Evolutionary conservation across 2,113 vertebrate genomes (phyloP).

Genomic region (Paramormyrops kingsleyae): DNA sequence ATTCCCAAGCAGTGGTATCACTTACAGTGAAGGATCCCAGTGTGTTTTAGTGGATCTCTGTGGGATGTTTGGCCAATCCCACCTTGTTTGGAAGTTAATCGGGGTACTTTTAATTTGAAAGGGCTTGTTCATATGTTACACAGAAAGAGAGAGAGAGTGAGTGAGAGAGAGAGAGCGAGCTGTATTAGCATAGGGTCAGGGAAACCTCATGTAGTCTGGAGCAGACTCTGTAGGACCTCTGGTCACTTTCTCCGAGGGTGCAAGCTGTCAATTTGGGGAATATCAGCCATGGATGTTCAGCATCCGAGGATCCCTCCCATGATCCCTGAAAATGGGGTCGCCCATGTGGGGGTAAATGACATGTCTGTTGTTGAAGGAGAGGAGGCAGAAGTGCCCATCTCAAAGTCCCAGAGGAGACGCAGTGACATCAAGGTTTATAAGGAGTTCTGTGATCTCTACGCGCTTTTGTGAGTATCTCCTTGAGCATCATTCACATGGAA

Average conservation of each 20-base stretch:
- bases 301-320: slow-evolving; percentile 47
- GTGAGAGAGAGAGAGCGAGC: slow-evolving; percentile 1
- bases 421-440: slow-evolving; percentile 95
- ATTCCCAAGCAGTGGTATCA: background rate
- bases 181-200: slow-evolving; percentile 24
- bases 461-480: slow-evolving; percentile 80
- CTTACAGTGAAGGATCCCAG: background rate
- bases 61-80: slow-evolving; percentile 43
- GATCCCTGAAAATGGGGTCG: slow-evolving; percentile 77
- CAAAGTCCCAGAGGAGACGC: slow-evolving; percentile 79
- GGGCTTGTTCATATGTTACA: slow-evolving; percentile 18
- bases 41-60: background rate
- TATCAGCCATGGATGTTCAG: slow-evolving; percentile 60
- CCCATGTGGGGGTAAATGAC: slow-evolving; percentile 41
- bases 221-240: background rate
- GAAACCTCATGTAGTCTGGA: slow-evolving; percentile 23
- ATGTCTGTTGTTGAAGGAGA: slow-evolving; percentile 45
- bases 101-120: slow-evolving; percentile 64
- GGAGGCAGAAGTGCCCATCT: slow-evolving; percentile 75
- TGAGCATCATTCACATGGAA: slow-evolving; percentile 10
- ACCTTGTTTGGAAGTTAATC: slow-evolving; percentile 21
- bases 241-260: background rate
- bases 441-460: slow-evolving; percentile 98
- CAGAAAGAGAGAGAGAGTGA: background rate
- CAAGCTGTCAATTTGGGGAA: background rate